These are phyloP conservation scores for Apogon talboti DNA, from an alignment of 2,797 vertebrate species.

Conservation along the genomic window DNA sequence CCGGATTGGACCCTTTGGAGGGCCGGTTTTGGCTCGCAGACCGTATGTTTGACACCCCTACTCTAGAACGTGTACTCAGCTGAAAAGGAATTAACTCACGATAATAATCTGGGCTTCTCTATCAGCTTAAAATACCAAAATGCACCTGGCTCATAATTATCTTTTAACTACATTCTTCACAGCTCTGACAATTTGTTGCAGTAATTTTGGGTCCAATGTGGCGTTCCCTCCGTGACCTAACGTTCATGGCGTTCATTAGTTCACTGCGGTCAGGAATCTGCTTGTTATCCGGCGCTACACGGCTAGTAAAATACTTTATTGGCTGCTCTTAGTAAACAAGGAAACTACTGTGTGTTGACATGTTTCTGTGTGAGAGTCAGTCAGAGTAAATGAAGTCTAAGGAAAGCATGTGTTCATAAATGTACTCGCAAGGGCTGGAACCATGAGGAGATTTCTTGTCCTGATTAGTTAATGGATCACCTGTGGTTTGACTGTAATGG, in stretches of 20 bases:
- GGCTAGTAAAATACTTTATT: conserved; percentile 62
- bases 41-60: no score
- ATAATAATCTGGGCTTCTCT: no score
- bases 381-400: conserved; percentile 5
- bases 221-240: conserved; percentile 1
- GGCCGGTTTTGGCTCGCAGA: no score
- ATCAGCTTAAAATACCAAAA: no score
- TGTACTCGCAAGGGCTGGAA: conserved; percentile 1
- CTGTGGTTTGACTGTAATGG: no score
- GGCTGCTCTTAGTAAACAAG: conserved; percentile 50
- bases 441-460: conserved; percentile 3
- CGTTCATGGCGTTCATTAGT: conserved; percentile 33
- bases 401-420: conserved; percentile 38
- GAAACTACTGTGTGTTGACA: conserved; percentile 45
- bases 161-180: no score
- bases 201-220: conserved; percentile 10
- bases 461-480: neutral
- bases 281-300: conserved; percentile 30
- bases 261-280: conserved; percentile 55
- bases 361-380: conserved; percentile 5
- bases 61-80: no score
- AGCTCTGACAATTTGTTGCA: neutral
- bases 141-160: no score
- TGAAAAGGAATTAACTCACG: no score
- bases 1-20: no score